Evolutionary conservation across 1,140 invertebrate genomes (phyloP).

Genomic region (Carposina sasakii): DNA sequence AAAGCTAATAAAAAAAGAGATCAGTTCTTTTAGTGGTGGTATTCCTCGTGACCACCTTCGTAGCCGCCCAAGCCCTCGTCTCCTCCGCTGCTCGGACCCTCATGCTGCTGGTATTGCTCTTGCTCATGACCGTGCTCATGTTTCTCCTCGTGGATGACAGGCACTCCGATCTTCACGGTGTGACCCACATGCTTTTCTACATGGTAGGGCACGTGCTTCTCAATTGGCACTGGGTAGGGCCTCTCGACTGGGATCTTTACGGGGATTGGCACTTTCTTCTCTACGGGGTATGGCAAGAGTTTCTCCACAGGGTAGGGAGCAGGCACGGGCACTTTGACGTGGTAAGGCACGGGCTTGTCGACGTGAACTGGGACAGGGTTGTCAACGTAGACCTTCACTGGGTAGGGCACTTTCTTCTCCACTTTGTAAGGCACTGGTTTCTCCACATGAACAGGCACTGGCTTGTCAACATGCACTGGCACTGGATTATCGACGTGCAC

Average conservation of each 20-base stretch:
- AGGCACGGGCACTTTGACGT: conserved; percentile 74
- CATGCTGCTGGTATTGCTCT: conserved; percentile 35
- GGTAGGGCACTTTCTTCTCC: conserved; percentile 75
- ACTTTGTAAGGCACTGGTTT: conserved; percentile 78
- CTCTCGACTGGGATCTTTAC: conserved; percentile 76
- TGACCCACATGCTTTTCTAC: conserved; percentile 76
- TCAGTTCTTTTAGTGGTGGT: conserved; percentile 56
- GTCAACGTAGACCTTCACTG: conserved; percentile 75
- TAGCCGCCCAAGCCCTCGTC: conserved; percentile 31
- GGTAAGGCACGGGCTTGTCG: conserved; percentile 74
- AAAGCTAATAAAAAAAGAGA: conserved; percentile 71
- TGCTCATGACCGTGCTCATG: conserved; percentile 47
- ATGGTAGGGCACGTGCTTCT: conserved; percentile 77
- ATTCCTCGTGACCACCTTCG: conserved; percentile 46
- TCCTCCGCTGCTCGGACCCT: conserved; percentile 28
- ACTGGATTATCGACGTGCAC: conserved; percentile 78
- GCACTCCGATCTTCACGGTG: conserved; percentile 71
- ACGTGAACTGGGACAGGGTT: conserved; percentile 76
- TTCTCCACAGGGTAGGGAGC: conserved; percentile 75
- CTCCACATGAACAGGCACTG: conserved; percentile 73
- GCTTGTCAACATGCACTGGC: conserved; percentile 77
- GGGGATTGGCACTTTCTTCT: conserved; percentile 75
- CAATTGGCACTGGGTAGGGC: conserved; percentile 74
- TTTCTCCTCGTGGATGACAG: conserved; percentile 62
- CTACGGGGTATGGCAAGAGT: conserved; percentile 74